Conservation (phyloP, 1,140 invertebrate genomes). For the Nephila pilipes region DNA sequence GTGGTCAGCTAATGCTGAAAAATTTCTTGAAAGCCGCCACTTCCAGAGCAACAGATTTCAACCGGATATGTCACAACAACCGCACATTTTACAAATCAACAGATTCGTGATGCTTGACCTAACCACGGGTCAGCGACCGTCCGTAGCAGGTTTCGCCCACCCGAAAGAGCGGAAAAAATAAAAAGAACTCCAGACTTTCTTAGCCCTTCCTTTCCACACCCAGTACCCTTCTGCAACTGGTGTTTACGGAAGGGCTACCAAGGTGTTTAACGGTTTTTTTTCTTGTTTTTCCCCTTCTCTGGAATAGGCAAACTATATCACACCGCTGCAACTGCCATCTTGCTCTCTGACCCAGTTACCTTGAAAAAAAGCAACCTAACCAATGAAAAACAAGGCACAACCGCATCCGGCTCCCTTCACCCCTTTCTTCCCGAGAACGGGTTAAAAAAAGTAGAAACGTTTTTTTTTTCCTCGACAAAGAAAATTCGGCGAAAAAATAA, state of each 20-base stretch:
- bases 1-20: not conserved
- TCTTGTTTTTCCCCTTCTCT: no score
- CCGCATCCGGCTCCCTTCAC: slow-evolving; percentile 49
- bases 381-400: slow-evolving; percentile 37
- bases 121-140: slow-evolving; percentile 40
- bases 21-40: slow-evolving; percentile 3
- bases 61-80: slow-evolving; percentile 23
- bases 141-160: slow-evolving; percentile 18
- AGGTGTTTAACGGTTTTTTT: slow-evolving; percentile 47
- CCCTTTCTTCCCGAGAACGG: slow-evolving; percentile 32
- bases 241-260: slow-evolving; percentile 57
- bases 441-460: slow-evolving; percentile 22
- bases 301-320: slow-evolving; percentile 7
- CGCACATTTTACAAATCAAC: slow-evolving; percentile 27
- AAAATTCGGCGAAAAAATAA: slow-evolving; percentile 43
- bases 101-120: not conserved
- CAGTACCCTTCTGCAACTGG: slow-evolving; percentile 29
- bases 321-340: not conserved
- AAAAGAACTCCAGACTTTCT: not conserved
- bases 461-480: slow-evolving; percentile 43
- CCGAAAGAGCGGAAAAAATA: not conserved
- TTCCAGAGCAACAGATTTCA: not conserved
- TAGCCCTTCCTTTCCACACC: slow-evolving; percentile 29
- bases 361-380: slow-evolving; percentile 53
- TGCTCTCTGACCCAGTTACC: slow-evolving; percentile 66